phyloP scores from a whole-genome alignment of 2,797 vertebrate genomes.

The Myiotriccus ornatus region DNA sequence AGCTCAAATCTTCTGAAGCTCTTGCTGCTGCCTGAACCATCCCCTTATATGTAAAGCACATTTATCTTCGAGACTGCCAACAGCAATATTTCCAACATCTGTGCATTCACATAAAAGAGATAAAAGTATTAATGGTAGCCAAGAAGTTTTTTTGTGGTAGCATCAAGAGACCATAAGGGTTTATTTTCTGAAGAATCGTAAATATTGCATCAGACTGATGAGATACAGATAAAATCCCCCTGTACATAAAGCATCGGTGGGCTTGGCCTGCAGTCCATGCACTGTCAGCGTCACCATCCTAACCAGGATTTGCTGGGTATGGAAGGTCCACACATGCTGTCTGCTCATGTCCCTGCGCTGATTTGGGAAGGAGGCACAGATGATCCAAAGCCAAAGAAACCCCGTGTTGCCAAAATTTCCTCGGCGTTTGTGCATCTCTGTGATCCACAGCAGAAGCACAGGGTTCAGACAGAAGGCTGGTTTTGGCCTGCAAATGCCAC shows the following conservation, averaged over 20 bases:
- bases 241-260: not conserved
- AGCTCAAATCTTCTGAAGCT: not conserved
- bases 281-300: fast-evolving
- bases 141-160: not conserved
- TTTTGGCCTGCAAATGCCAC: not conserved
- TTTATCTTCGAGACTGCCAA: not conserved
- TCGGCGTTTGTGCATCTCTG: not conserved
- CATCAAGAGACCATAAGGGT: too few species aligned
- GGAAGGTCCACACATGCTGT: not conserved
- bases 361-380: not conserved
- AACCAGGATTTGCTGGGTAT: not conserved
- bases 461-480: not conserved
- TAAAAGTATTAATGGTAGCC: not conserved
- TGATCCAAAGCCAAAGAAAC: not conserved
- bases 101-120: not conserved
- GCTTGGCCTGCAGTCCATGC: not conserved
- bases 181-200: not conserved
- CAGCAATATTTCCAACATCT: not conserved
- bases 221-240: not conserved
- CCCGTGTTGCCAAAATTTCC: not conserved
- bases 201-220: not conserved
- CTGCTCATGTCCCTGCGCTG: not conserved
- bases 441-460: not conserved
- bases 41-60: not conserved
- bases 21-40: not conserved